A percentile compares a stretch with the other conserved stretches of the same genome.
Evolutionary conservation across 2,113 vertebrate species (phyloP).

Genomic region (Upupa epops): DNA sequence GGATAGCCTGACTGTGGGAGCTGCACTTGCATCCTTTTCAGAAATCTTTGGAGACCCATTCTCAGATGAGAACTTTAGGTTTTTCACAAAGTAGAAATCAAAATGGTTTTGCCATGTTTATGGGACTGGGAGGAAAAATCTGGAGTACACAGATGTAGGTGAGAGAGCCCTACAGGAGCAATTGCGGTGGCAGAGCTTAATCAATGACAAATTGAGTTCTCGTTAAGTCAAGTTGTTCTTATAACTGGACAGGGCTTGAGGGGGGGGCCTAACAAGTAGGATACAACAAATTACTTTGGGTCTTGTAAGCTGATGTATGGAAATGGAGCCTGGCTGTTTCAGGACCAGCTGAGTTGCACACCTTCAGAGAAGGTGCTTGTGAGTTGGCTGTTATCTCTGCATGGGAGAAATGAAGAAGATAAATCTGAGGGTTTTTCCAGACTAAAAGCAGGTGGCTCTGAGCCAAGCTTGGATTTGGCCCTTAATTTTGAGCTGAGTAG

Average conservation of each 20-base stretch:
- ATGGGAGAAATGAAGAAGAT: neutral
- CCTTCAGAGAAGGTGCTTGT: neutral
- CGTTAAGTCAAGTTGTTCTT: neutral
- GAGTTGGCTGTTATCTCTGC: constrained; percentile 22
- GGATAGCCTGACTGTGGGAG: constrained; percentile 10
- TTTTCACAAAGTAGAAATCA: constrained; percentile 16
- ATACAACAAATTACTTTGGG: constrained; percentile 10
- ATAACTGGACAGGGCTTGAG: neutral
- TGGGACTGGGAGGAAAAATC: constrained; percentile 12
- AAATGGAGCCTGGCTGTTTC: neutral
- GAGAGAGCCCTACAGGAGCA: neutral
- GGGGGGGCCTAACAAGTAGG: neutral
- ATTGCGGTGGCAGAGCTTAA: neutral
- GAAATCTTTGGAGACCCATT: neutral
- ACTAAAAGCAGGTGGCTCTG: neutral
- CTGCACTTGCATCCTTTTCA: neutral
- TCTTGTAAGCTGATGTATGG: neutral
- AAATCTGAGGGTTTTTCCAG: constrained; percentile 44
- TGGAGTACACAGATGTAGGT: neutral
- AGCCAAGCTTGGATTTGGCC: constrained; percentile 20
- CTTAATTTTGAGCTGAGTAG: neutral
- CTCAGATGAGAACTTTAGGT: neutral
- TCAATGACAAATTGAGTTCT: neutral
- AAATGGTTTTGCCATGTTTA: constrained; percentile 35
- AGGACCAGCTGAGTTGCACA: neutral